Conservation (phyloP, 2,888 invertebrate species). For the Tortricodes alternella region DNA sequence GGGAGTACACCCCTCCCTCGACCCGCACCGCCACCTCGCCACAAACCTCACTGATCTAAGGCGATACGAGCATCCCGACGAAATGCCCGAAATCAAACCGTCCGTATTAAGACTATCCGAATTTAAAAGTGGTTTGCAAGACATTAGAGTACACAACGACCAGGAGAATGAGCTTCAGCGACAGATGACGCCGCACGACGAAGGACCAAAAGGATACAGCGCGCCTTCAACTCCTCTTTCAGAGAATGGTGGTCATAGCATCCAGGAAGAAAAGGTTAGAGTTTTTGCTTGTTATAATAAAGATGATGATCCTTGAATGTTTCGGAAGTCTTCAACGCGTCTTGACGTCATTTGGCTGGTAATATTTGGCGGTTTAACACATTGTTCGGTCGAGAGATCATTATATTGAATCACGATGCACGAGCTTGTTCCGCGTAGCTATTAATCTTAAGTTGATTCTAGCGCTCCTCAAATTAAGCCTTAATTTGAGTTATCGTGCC, state of each 20-base stretch:
- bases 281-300: slow-evolving; percentile 33
- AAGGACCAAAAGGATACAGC: slow-evolving; percentile 77
- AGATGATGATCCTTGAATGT: slow-evolving; percentile 60
- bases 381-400: slow-evolving; percentile 64
- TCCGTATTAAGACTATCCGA: slow-evolving; percentile 78
- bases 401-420: slow-evolving; percentile 67
- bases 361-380: slow-evolving; percentile 55
- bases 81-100: slow-evolving; percentile 77
- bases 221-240: slow-evolving; percentile 79
- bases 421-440: slow-evolving; percentile 65
- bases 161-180: slow-evolving; percentile 75
- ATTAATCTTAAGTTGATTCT: slow-evolving; percentile 66
- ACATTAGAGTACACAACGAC: slow-evolving; percentile 66
- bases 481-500: slow-evolving; percentile 33
- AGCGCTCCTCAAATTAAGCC: slow-evolving; percentile 36
- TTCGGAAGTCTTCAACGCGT: slow-evolving; percentile 71
- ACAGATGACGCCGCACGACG: slow-evolving; percentile 76
- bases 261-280: slow-evolving; percentile 80
- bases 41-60: slow-evolving; percentile 74
- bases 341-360: slow-evolving; percentile 57
- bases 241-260: slow-evolving; percentile 74
- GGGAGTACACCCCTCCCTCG: slow-evolving; percentile 78
- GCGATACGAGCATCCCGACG: slow-evolving; percentile 77
- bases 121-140: slow-evolving; percentile 75
- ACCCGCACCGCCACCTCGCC: slow-evolving; percentile 74